Base-by-base conservation (phyloP, 2,797 vertebrate species). In the Pseudomugil gertrudae region DNA sequence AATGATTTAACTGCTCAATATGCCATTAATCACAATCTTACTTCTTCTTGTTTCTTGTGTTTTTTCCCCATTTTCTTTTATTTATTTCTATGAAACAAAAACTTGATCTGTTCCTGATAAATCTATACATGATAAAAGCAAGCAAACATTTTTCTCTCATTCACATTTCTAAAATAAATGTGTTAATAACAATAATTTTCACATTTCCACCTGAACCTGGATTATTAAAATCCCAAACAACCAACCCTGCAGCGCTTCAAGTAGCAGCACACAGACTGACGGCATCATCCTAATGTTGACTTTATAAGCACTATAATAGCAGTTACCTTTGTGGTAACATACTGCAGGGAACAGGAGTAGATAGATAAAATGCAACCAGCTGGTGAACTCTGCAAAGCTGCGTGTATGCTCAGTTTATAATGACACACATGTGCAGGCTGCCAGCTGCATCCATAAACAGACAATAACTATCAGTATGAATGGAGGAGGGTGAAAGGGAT, bases 201-300 rank as follows among this genome's bases (percentile, higher is more conserved):
- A 24, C 5, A 27, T 76, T 78, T 51, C 67, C 45, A 55, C 45
- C 57, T 58, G 52, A 64, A 65, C 52, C 50, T 62, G 60, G 40
- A 24, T 70, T 66, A 90, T 38, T 86, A 80, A 91, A 85, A 78
- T 19, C 57, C 57, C 35, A 58, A 53, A 76, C 78, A 73, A 61
- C 29, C 47, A 61, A 43, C 58, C 69, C 62, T 53, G 78, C 66
- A 62, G 60, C 47, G 17, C 33, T 35, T 33, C 63, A 69, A 85
- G 84, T 76, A 76, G 43, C 76, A 35, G 74, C 66, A 24, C 50
- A 23, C 74, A 60, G 81, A 82, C 17, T 0, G 51, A 38, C 32
- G 66, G 76, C 88, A 71, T 73, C 76, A 65, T 62, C 69, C 59
- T 74, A 5, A 21, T 66, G 67, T 73, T 32, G 61, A 69, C 85